These are phyloP conservation scores for Aquatica leii DNA, from an alignment of 2,888 invertebrate genomes.

Conservation along the genomic window DNA sequence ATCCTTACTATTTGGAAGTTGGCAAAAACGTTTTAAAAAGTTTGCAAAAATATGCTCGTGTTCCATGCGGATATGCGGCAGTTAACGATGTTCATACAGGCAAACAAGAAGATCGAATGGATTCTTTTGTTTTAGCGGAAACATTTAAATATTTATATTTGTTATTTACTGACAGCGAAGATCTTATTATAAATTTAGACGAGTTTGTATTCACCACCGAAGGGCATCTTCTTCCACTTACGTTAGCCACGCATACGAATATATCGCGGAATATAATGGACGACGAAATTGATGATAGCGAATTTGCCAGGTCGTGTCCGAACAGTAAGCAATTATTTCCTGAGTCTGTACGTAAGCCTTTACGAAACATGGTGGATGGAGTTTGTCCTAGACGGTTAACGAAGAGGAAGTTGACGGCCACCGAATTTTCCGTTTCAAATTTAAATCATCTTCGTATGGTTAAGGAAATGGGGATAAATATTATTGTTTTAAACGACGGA, in stretches of 20 bases:
- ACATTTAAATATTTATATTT: slow-evolving; percentile 97
- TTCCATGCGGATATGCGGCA: slow-evolving; percentile 97
- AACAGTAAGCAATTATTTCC: slow-evolving; percentile 85
- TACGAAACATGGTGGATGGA: slow-evolving; percentile 86
- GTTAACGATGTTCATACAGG: slow-evolving; percentile 89
- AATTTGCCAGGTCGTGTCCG: slow-evolving; percentile 77
- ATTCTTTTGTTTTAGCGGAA: slow-evolving; percentile 96
- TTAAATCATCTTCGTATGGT: slow-evolving; percentile 87
- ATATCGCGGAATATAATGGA: slow-evolving; percentile 62
- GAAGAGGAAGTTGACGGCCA: slow-evolving; percentile 71
- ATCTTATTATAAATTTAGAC: slow-evolving; percentile 82
- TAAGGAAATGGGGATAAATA: slow-evolving; percentile 94
- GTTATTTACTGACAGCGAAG: slow-evolving; percentile 88
- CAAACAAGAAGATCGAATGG: slow-evolving; percentile 93
- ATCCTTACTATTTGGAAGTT: slow-evolving; percentile 93
- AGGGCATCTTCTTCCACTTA: slow-evolving; percentile 93
- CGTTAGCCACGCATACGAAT: slow-evolving; percentile 73
- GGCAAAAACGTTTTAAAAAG: slow-evolving; percentile 89
- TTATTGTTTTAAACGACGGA: slow-evolving; percentile 88
- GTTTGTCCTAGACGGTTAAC: slow-evolving; percentile 73
- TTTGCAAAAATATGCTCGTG: slow-evolving; percentile 88
- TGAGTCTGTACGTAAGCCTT: slow-evolving; percentile 82
- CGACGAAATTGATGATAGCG: slow-evolving; percentile 67
- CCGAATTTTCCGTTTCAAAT: slow-evolving; percentile 79
- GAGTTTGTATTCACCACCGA: slow-evolving; percentile 93